Base-by-base conservation (phyloP, 2,888 invertebrate genomes). In the Exocentrus adspersus region DNA sequence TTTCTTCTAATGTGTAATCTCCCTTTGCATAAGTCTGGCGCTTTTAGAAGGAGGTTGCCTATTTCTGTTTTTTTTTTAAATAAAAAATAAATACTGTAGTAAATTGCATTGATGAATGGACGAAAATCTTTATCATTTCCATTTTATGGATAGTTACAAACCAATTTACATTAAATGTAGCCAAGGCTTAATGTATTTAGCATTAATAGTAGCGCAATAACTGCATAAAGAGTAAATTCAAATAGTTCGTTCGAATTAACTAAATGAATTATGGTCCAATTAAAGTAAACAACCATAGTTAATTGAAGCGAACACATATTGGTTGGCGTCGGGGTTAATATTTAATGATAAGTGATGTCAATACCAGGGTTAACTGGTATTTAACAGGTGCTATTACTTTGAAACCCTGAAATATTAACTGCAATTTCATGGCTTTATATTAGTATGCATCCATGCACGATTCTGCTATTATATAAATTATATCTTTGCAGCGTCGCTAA, bases 341-440 rank as follows among this genome's bases (percentile, higher is more conserved):
- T 81, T 81, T 81, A 81, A 81, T 79, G 78, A 77, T 80, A 81
- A 75, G 71, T 70, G 80, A 79, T 80, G 80, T 78, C 79, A 78
- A 79, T 80, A 75, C 78, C 69, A 72, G 78, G 78, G 78, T 79
- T 80, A 80, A 80, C 75, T 78, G 78, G 73, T 77, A 77, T 79
- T 80, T 79, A 80, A 77, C 78, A 78, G 78, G 75, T 78, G 77
- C 75, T 77, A 77, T 78, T 76, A 76, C 73, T 75, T 75, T 73
- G 72, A 73, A 72, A 70, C 71, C 65, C 68, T 75, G 72, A 76
- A 72, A 69, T 74, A 72, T 72, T 71, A 60, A 60, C 65, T 61
- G 67, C 65, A 68, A 66, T 67, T 68, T 67, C 64, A 62, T 54
- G 66, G 70, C 68, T 73, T 64, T 68, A 64, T 71, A 69, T 65